Percentiles rank a stretch among this genome's conserved stretches.
Conservation (phyloP, 2,888 invertebrate genomes). For the Mellilla xanthometata region DNA sequence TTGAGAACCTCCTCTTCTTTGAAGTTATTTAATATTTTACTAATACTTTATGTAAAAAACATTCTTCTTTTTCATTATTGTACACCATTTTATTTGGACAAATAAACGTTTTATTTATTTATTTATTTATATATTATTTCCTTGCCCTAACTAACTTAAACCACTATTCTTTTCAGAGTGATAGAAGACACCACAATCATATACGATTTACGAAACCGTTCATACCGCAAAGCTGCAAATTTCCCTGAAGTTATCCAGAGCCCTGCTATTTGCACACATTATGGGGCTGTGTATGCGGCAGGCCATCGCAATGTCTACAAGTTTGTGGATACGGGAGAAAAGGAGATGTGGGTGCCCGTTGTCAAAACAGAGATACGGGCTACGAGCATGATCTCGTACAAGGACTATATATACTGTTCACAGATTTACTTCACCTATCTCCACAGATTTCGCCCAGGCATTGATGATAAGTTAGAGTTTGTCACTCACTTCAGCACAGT, state of each 20-base stretch:
- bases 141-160: no score
- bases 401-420: constrained; percentile 59
- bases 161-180: constrained; percentile 53
- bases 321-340: constrained; percentile 46
- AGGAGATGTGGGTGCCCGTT: constrained; percentile 48
- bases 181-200: constrained; percentile 52
- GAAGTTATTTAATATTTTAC: no score
- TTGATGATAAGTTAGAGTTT: constrained; percentile 43
- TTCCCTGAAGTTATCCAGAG: constrained; percentile 64
- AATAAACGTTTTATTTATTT: no score
- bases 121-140: no score
- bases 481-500: constrained; percentile 49
- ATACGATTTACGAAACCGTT: constrained; percentile 58
- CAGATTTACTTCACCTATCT: constrained; percentile 60
- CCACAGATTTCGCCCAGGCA: constrained; percentile 57
- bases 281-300: constrained; percentile 52
- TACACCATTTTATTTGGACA: no score
- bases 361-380: constrained; percentile 47
- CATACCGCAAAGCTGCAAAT: constrained; percentile 50
- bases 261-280: constrained; percentile 60
- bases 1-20: no score
- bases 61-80: no score
- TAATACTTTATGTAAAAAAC: no score
- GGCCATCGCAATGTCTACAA: constrained; percentile 58
- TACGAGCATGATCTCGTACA: constrained; percentile 54